phyloP scores from a whole-genome alignment of 2,888 invertebrate species.

The Drosophila picticornis region DNA sequence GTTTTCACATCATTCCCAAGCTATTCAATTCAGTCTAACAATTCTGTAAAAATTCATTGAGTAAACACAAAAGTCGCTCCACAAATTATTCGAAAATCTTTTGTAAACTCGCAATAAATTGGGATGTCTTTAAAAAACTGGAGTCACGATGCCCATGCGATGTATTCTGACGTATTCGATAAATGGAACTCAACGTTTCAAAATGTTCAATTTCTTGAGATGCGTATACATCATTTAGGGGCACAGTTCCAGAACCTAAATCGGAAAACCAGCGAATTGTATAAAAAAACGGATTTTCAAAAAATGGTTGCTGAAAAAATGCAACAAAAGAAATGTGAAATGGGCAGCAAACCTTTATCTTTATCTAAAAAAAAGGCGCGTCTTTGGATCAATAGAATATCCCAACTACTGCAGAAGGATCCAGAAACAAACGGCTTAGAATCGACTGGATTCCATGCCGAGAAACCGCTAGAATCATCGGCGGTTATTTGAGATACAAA shows the following conservation, averaged over 20 bases:
- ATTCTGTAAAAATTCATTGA: not conserved
- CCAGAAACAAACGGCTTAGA: not conserved
- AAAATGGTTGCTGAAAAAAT: not conserved
- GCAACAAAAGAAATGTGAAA: not conserved
- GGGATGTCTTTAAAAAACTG: not conserved
- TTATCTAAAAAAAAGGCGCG: not conserved
- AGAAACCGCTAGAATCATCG: not conserved
- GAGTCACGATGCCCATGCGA: not conserved
- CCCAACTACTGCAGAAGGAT: conserved; percentile 12
- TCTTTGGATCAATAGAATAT: conserved; percentile 10
- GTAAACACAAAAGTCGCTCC: not conserved
- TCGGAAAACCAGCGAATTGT: not conserved
- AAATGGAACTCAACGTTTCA: not conserved
- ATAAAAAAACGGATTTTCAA: too few relatives aligned
- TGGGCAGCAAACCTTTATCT: not conserved
- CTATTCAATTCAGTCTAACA: not conserved
- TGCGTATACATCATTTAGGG: conserved; percentile 13
- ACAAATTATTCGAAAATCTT: not conserved
- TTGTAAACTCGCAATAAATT: not conserved
- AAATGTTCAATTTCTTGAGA: not conserved
- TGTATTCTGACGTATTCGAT: not conserved
- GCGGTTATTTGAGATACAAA: not conserved
- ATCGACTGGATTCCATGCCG: too few relatives aligned
- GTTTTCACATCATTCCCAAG: not conserved
- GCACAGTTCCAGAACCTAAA: not conserved